Evolutionary conservation across 2,797 vertebrate genomes (phyloP), one percentile per base, ranked within the genome.

Genomic region (Gymnoscopelus microlampas): DNA sequence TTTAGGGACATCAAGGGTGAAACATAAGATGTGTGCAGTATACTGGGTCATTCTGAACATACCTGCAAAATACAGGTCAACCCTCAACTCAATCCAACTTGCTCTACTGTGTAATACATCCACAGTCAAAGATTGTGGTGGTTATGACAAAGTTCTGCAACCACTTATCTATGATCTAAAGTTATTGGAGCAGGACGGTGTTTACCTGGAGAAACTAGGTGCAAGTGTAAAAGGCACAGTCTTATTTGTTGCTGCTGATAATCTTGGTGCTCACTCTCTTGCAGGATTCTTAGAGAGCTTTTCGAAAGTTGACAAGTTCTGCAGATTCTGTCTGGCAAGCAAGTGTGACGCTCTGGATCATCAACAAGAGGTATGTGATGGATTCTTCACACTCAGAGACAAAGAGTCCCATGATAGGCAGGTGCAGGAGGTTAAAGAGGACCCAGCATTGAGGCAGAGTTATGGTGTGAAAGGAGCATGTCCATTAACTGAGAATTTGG

Each of bases 211-310:
- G 35, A 4, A 57, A 1, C 53, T 80, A 29, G 74, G 77, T 64
- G 2, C 35, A 68, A 77, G 60, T 80, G 61, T 84, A 14, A 78
- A 66, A 69, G 74, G 77, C 1, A 82, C 74, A 29, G 70, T 70
- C 1, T 71, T 85, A 12, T 79, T 49, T 78, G 66, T 81, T 23
- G 72, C 66, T 0, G 75, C 77, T 68, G 74, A 85, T 69, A 75
- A 87, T 8, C 57, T 85, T 9, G 78, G 47, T 66, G 73, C 78
- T 2, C 81, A 73, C 7, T 74, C 66, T 1, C 62, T 82, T 48
- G 81, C 68, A 71, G 79, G 78, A 63, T 83, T 87, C 53, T 8
- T 23, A 0, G 78, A 85, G 54, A 72, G 59, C 58, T 81, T 85
- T n/a, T 10, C 5, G 5, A 19, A 19, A 19, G 60, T 66, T 0